phyloP scores from a whole-genome alignment of 2,797 vertebrate species.

The Ammospiza maritima region DNA sequence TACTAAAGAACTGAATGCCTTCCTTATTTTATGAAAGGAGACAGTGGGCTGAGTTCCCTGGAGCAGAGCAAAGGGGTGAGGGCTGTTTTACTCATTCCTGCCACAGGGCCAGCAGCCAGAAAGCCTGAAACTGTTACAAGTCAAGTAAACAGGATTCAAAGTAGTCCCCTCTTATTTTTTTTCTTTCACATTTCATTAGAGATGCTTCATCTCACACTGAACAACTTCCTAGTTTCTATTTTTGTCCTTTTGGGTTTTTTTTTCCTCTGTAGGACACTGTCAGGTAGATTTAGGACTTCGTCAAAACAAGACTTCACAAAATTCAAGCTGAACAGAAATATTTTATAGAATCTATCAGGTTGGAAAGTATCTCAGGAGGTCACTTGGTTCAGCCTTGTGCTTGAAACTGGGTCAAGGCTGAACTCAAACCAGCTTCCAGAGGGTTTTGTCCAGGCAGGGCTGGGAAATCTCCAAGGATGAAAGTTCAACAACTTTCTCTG shows the following conservation, averaged over 20 bases:
- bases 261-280: neutral
- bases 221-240: constrained; percentile 2
- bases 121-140: neutral
- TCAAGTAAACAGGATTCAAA: constrained; percentile 22
- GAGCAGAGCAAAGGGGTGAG: neutral
- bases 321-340: neutral
- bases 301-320: neutral
- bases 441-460: neutral
- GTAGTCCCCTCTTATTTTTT: neutral
- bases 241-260: neutral
- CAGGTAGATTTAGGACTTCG: neutral
- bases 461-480: neutral
- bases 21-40: constrained; percentile 27
- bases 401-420: constrained; percentile 18
- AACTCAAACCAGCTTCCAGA: neutral
- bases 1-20: neutral
- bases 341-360: neutral
- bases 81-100: neutral
- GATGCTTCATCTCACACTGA: constrained; percentile 1
- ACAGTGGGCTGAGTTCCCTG: neutral
- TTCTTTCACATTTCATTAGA: constrained; percentile 21
- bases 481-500: neutral
- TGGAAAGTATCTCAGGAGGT: constrained; percentile 26
- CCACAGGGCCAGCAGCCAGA: neutral
- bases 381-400: neutral